phyloP scores from a whole-genome alignment of 2,113 vertebrate species.

The Pontoporia blainvillei region DNA sequence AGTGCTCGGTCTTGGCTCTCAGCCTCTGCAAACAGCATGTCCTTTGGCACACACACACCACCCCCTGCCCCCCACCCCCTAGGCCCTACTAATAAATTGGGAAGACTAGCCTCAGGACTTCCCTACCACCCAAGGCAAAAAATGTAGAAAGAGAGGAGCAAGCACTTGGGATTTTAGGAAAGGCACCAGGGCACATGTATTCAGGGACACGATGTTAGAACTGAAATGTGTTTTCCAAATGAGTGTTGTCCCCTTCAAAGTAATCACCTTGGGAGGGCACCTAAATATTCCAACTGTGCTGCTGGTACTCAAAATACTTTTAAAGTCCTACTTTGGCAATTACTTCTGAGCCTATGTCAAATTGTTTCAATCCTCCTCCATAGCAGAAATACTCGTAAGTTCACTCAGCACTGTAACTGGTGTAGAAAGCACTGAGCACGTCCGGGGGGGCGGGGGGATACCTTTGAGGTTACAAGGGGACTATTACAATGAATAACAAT shows the following conservation, averaged over 20 bases:
- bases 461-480: not conserved
- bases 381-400: not conserved
- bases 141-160: not conserved
- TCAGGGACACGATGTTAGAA: not conserved
- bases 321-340: not conserved
- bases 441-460: too few species aligned
- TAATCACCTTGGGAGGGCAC: not conserved
- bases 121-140: not conserved
- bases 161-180: not conserved
- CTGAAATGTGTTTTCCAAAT: not conserved
- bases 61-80: not conserved
- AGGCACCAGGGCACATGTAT: not conserved
- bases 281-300: not conserved
- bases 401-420: not conserved
- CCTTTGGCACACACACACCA: not conserved
- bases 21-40: not conserved
- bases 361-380: not conserved
- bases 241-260: not conserved
- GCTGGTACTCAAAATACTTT: not conserved
- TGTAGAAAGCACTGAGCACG: not conserved
- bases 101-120: not conserved
- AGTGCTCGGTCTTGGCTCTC: not conserved
- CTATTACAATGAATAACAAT: accelerated
- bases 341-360: not conserved
- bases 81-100: not conserved